Evolutionary conservation across 1,140 invertebrate genomes (phyloP), one percentile per base, ranked within the genome.

Genomic region (Drosophila micromelanica): DNA sequence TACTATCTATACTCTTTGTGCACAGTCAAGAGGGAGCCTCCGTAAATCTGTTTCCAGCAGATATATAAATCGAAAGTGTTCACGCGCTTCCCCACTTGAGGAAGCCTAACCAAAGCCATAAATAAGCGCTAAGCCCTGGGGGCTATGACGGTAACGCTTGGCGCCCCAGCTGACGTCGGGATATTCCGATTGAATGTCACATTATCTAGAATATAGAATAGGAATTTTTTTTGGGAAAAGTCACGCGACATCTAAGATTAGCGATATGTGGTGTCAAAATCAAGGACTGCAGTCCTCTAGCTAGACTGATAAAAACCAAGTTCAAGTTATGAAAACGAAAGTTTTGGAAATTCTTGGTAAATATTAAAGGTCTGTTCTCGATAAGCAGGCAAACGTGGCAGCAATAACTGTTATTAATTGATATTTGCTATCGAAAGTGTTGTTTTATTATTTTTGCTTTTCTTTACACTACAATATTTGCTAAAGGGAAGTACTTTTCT

Each of bases 61-160:
- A 23, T 23, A n/a, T 23, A 67, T 67, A 56, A 43, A 72, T 67
- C 43, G 37, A 32, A 37, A 27, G 23, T 38, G 49, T 70, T 85
- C 82, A 85, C 81, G 81, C 81, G 81, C 65, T 76, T 77, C n/a
- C n/a, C n/a, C n/a, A n/a, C n/a, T n/a, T n/a, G n/a, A n/a, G n/a
- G n/a, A n/a, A n/a, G n/a, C n/a, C n/a, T n/a, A n/a, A n/a, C n/a
- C n/a, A n/a, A n/a, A n/a, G n/a, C n/a, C 74, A 62, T 87, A 85
- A 85, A 85, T 87, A 32, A 37, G 3, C 46, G 37, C 20, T 59
- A 52, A 52, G 54, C 62, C 20, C 40, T 17, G 23, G 1, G 27
- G 1, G 27, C n/a, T 1, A 15, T 49, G 48, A 13, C 48, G 46
- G 2, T 12, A 7, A 49, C 3, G 27, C 23, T 30, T 49, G 48